phyloP scores from a whole-genome alignment of 2,888 invertebrate species.

The Eremobia ochroleuca region DNA sequence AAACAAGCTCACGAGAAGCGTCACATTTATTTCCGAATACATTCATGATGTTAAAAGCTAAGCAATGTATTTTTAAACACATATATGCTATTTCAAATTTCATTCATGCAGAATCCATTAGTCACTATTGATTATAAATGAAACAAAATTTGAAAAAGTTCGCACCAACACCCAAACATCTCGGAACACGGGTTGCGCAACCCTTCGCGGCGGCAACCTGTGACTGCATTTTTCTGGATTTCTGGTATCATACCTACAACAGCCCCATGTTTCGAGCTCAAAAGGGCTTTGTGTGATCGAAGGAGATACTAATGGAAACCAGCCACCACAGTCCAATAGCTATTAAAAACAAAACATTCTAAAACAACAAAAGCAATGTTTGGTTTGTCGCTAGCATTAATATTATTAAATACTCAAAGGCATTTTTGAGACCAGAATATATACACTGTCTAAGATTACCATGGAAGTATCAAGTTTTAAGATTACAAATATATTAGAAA shows the following conservation, averaged over 20 bases:
- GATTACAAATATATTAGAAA: conserved; percentile 24
- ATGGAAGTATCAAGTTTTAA: not conserved
- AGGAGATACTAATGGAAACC: conserved; percentile 57
- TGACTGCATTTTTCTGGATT: conserved; percentile 36
- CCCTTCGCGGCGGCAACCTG: conserved; percentile 32
- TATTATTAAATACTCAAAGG: conserved; percentile 27
- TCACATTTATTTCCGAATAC: conserved; percentile 7
- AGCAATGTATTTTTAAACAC: conserved; percentile 43
- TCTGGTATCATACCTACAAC: conserved; percentile 56
- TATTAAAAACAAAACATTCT: conserved; percentile 64
- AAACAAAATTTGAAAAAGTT: conserved; percentile 47
- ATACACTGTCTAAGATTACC: not conserved
- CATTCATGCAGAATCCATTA: conserved; percentile 56
- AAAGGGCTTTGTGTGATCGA: conserved; percentile 50
- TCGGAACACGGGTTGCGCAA: conserved; percentile 40
- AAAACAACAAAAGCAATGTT: conserved; percentile 58
- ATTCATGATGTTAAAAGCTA: conserved; percentile 43
- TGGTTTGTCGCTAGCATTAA: conserved; percentile 35
- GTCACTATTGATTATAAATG: conserved; percentile 46
- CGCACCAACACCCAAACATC: conserved; percentile 61
- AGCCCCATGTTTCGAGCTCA: conserved; percentile 61
- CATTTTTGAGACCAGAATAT: conserved; percentile 6
- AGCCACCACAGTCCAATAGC: conserved; percentile 60
- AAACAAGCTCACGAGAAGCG: conserved; percentile 33
- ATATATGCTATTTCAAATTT: conserved; percentile 26